Base-by-base conservation (phyloP, 1,140 invertebrate species). In the Nephila pilipes region DNA sequence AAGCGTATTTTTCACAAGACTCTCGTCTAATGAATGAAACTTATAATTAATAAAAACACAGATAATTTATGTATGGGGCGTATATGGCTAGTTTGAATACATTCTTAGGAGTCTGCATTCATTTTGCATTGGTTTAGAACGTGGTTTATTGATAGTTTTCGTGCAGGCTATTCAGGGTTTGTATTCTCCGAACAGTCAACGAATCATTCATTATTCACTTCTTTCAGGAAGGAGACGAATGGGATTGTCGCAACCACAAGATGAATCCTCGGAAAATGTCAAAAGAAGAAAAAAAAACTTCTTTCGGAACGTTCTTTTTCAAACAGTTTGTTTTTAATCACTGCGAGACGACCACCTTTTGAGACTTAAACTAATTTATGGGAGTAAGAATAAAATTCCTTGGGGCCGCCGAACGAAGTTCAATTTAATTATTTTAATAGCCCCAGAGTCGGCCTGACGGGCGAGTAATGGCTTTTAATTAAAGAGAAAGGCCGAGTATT, bases 361-460 rank as follows among this genome's bases (percentile, higher is more conserved):
- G 58, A 22, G 58, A 18, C 16, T 46, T 20, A 60, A 60, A 60
- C 58, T 69, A 69, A 69, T 69, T 69, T 69, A 29, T 69, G 65
- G 25, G 14, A 29, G 16, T 18, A 25, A 69, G 25, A 25, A 69
- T 10, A 32, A 69, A 16, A 32, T 25, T 69, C 65, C 65, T 32
- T 14, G 12, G 29, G 12, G 29, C 14, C 10, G 0, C 12, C 0
- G n/a, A 25, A 32, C 14, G 29, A 69, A 32, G 65, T 69, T 69
- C 65, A 25, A 29, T 69, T 69, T 69, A 69, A 69, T 69, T 69
- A 69, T 69, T 69, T 69, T 69, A 69, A 69, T 69, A 69, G 65
- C 65, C 25, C n/a, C 65, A 63, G 65, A 69, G 65, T 69, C 29
- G 16, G 65, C 3, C 25, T 32, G 65, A 29, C 65, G 12, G 25